A percentile compares a stretch with the other conserved stretches of the same genome.
These are phyloP conservation scores for Leptinotarsa texana DNA, from an alignment of 1,140 invertebrate species.

Conservation along the genomic window DNA sequence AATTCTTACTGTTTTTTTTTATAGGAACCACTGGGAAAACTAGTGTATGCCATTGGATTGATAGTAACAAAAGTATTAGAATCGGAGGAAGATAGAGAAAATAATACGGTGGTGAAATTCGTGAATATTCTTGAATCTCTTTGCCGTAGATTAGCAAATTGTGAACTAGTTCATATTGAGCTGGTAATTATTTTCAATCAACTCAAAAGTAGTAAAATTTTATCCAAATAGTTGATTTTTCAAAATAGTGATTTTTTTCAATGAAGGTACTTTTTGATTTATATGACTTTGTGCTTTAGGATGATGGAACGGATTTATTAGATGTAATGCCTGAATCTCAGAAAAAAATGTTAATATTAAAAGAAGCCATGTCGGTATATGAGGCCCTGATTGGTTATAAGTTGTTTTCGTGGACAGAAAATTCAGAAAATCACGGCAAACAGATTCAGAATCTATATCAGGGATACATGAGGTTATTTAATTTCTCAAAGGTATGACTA, in stretches of 20 bases:
- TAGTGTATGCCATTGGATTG: slow-evolving; percentile 48
- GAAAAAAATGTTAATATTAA: slow-evolving; percentile 55
- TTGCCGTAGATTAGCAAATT: slow-evolving; percentile 48
- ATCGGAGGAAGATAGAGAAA: slow-evolving; percentile 42
- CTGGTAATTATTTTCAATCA: slow-evolving; percentile 52
- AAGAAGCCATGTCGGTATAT: slow-evolving; percentile 56
- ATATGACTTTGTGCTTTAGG: slow-evolving; percentile 51
- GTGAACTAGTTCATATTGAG: slow-evolving; percentile 53
- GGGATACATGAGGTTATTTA: slow-evolving; percentile 54
- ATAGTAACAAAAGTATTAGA: slow-evolving; percentile 44
- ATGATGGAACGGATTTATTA: slow-evolving; percentile 55
- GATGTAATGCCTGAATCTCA: slow-evolving; percentile 58
- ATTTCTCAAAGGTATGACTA: slow-evolving; percentile 56
- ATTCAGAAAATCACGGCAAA: slow-evolving; percentile 50
- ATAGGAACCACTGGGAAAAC: slow-evolving; percentile 53
- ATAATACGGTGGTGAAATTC: slow-evolving; percentile 42
- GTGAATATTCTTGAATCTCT: slow-evolving; percentile 41
- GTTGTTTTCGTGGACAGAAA: slow-evolving; percentile 54
- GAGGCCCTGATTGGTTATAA: slow-evolving; percentile 61
- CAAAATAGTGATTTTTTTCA: no score
- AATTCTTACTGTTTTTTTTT: slow-evolving; percentile 25
- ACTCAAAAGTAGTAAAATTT: background rate
- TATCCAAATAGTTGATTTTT: no score
- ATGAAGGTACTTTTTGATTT: background rate
- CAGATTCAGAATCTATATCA: slow-evolving; percentile 57